These are phyloP conservation scores for Tenthredo scrophulariae DNA, from an alignment of 2,888 invertebrate species.

Conservation along the genomic window DNA sequence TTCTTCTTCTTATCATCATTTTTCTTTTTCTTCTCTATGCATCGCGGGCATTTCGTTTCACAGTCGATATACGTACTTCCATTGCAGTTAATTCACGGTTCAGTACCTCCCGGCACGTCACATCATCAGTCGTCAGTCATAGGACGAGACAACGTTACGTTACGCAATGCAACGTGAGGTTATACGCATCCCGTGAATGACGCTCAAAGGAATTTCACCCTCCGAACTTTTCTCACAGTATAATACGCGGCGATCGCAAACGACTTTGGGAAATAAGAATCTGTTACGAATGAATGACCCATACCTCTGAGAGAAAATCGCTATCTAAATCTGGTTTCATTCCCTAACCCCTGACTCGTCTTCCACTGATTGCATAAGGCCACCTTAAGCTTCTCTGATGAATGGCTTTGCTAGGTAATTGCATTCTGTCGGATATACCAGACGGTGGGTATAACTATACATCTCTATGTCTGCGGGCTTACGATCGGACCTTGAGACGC, in stretches of 20 bases:
- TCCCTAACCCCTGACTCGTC: slow-evolving; percentile 5
- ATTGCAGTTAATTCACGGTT: no score
- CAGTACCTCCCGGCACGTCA: no score
- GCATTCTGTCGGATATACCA: slow-evolving; percentile 22
- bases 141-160: no score
- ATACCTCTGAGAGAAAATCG: background rate
- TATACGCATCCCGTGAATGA: no score
- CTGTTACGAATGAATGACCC: background rate
- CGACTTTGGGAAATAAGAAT: background rate
- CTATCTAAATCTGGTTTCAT: slow-evolving; percentile 26
- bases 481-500: background rate
- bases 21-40: background rate
- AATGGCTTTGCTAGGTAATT: slow-evolving; percentile 44
- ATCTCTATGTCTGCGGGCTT: background rate
- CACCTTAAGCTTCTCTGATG: slow-evolving; percentile 29
- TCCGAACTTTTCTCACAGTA: background rate
- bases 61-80: background rate
- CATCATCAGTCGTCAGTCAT: background rate
- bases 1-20: background rate
- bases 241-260: background rate
- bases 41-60: background rate
- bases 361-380: slow-evolving; percentile 41
- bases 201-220: background rate
- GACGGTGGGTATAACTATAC: background rate
- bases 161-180: no score